A percentile compares a stretch with the other conserved stretches of the same genome.
These are phyloP conservation scores for Mallotus villosus DNA, from an alignment of 2,797 vertebrate species.

Conservation along the genomic window DNA sequence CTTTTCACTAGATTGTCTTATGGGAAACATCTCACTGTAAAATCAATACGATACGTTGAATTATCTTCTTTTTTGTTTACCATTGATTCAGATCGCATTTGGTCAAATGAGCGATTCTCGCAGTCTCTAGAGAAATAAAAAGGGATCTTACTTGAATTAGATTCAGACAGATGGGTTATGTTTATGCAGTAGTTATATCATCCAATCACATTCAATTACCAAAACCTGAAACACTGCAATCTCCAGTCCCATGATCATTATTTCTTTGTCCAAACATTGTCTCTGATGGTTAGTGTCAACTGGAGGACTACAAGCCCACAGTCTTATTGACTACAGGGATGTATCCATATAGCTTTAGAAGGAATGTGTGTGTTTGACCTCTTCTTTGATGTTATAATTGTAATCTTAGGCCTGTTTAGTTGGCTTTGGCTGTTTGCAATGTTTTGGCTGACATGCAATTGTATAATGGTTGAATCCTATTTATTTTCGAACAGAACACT, in stretches of 20 bases:
- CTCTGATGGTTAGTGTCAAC: conserved; percentile 29
- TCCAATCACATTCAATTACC: conserved; percentile 19
- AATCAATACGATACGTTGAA: conserved; percentile 16
- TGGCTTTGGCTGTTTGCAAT: conserved; percentile 16
- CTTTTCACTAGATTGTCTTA: conserved; percentile 40
- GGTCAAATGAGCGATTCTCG: conserved; percentile 16
- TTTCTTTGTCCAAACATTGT: conserved; percentile 23
- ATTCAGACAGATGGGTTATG: conserved; percentile 18
- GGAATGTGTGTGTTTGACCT: conserved; percentile 10
- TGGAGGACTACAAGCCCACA: conserved; percentile 16
- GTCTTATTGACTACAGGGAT: conserved; percentile 7
- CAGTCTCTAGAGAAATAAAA: not conserved
- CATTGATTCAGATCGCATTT: conserved; percentile 4
- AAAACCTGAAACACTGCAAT: not conserved
- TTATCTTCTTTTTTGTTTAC: conserved; percentile 11
- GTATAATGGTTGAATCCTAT: conserved; percentile 12
- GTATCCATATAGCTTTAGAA: conserved; percentile 25
- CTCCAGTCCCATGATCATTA: conserved; percentile 17
- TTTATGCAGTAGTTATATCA: conserved; percentile 36
- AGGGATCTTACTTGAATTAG: not conserved
- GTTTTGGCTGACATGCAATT: conserved; percentile 4
- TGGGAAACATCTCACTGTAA: conserved; percentile 14
- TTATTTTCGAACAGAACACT: conserved; percentile 8
- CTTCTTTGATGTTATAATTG: conserved; percentile 16
- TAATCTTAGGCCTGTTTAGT: not conserved